A percentile compares a stretch with the other conserved stretches of the same genome.
Evolutionary conservation across 2,888 invertebrate species (phyloP).

Genomic region (Idaea biselata): DNA sequence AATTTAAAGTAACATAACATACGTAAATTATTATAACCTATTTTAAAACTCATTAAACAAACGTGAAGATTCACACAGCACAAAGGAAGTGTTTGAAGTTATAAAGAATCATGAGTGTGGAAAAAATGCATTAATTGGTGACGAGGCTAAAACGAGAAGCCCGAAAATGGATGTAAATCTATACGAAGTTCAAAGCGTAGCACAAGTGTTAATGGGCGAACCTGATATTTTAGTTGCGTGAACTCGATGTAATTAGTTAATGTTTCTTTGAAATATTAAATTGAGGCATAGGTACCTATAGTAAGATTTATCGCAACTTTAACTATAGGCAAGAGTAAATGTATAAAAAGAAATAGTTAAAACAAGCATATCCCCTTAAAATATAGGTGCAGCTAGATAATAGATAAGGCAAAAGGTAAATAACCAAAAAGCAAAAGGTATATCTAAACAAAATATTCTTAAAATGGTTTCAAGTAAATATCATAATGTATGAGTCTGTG

Average conservation of each 20-base stretch:
- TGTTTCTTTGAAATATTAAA: slow-evolving; percentile 28
- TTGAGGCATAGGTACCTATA: slow-evolving; percentile 2
- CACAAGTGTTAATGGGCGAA: slow-evolving; percentile 60
- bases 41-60: slow-evolving; percentile 26
- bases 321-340: background rate
- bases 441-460: too few relatives aligned
- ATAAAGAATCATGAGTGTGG: slow-evolving; percentile 37
- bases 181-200: slow-evolving; percentile 59
- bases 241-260: slow-evolving; percentile 45
- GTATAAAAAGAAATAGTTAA: background rate
- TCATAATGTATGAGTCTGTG: too few relatives aligned
- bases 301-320: background rate
- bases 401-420: too few relatives aligned
- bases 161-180: slow-evolving; percentile 55
- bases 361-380: too few relatives aligned
- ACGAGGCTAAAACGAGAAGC: slow-evolving; percentile 49
- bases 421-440: too few relatives aligned
- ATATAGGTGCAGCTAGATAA: too few relatives aligned
- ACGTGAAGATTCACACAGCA: slow-evolving; percentile 26
- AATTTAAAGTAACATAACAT: slow-evolving; percentile 12
- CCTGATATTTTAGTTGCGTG: slow-evolving; percentile 45
- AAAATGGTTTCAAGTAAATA: too few relatives aligned
- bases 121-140: slow-evolving; percentile 72
- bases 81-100: slow-evolving; percentile 42
- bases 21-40: slow-evolving; percentile 7